A percentile compares a stretch with the other conserved stretches of the same genome.
Evolutionary conservation across 2,888 invertebrate genomes (phyloP).

Genomic region (Osedax frankpressi): DNA sequence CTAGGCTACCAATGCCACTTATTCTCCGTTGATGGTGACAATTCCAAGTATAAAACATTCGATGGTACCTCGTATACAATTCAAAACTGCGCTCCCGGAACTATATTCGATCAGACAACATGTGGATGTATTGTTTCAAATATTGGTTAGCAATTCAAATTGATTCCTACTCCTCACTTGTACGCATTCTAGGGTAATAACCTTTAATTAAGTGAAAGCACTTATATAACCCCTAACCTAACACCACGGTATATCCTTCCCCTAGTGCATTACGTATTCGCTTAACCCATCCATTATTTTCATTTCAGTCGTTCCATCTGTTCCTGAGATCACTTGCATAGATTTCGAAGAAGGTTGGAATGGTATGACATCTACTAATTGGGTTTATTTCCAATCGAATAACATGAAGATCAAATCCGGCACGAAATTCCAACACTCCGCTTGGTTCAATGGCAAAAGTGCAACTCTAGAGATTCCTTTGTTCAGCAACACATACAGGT

Average conservation of each 20-base stretch:
- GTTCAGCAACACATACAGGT: conserved; percentile 7
- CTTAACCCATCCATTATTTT: no score
- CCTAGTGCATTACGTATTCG: no score
- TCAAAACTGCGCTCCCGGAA: neutral
- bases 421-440: conserved; percentile 1
- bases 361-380: neutral
- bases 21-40: neutral
- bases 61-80: no score
- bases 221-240: no score
- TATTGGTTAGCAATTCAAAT: neutral
- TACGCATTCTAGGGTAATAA: no score
- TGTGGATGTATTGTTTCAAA: neutral
- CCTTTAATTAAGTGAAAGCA: no score
- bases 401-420: neutral
- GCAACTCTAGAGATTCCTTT: neutral
- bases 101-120: neutral
- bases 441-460: neutral
- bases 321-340: neutral
- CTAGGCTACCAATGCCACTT: neutral
- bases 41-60: neutral
- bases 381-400: neutral
- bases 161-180: no score
- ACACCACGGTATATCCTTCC: no score
- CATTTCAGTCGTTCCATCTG: no score
- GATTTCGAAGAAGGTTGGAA: conserved; percentile 11